phyloP scores from a whole-genome alignment of 2,888 invertebrate species.

The Pterostichus niger region DNA sequence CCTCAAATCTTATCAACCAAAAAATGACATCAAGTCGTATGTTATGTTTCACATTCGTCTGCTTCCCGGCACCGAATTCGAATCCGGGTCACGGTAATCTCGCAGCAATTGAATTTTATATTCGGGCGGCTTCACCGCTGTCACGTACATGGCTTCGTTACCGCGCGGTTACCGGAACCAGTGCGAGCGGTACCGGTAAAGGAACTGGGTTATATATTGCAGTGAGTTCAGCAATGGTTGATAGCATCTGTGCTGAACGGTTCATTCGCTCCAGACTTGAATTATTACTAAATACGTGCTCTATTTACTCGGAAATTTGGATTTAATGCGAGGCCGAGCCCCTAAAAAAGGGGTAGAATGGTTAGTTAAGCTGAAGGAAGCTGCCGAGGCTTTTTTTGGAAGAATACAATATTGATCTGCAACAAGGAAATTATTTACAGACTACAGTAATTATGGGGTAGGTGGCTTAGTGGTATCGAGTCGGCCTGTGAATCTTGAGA shows the following conservation, averaged over 20 bases:
- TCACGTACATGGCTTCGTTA: slow-evolving; percentile 32
- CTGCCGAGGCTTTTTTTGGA: too few relatives aligned
- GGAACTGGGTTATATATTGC: slow-evolving; percentile 9
- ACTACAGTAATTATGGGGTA: too few relatives aligned
- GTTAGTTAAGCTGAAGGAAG: too few relatives aligned
- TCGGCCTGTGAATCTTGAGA: too few relatives aligned
- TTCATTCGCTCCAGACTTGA: not conserved
- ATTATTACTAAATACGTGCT: slow-evolving; percentile 35
- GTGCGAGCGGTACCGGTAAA: not conserved
- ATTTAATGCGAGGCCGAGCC: not conserved
- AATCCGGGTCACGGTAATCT: slow-evolving; percentile 29
- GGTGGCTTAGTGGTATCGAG: too few relatives aligned
- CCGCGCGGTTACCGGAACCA: not conserved
- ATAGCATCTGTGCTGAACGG: slow-evolving; percentile 15
- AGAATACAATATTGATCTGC: too few relatives aligned
- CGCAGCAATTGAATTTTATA: slow-evolving; percentile 46
- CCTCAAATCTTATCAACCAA: too few relatives aligned
- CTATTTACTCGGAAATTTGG: slow-evolving; percentile 13
- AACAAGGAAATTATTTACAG: too few relatives aligned
- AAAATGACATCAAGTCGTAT: too few relatives aligned
- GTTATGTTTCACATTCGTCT: too few relatives aligned
- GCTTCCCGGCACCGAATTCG: not conserved
- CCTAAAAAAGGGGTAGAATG: too few relatives aligned
- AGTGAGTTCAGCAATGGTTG: not conserved
- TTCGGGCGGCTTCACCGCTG: slow-evolving; percentile 35